Evolutionary conservation across 2,888 invertebrate genomes (phyloP), one percentile per base, ranked within the genome.

Genomic region (Ecdyonurus torrentis): DNA sequence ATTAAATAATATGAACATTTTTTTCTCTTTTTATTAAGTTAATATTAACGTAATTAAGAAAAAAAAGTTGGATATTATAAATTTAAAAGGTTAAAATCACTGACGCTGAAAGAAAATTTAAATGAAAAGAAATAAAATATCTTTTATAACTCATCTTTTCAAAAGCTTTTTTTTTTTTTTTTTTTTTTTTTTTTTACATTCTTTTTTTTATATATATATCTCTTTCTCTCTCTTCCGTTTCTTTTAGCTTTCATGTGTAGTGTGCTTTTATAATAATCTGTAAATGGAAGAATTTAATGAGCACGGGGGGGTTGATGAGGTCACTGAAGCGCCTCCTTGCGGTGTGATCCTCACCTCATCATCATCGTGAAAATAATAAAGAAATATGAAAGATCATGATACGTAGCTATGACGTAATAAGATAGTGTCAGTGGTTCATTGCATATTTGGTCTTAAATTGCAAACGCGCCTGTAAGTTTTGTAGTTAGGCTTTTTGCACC

Each of bases 261-360:
- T 37, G 15, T 37, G 37, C 37, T 37, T 37, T 37, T 37, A 37
- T 37, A 37, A 37, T 37, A 37, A 37, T 37, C 55, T 55, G 19
- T 55, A 55, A 55, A 55, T 55, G 55, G 55, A 55, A 55, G 22
- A 20, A 10, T 55, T 55, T 55, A 55, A 55, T 55, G 55, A 55
- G 55, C 55, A 15, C 37, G 7, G 37, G 37, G 7, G 37, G 37
- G 7, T 15, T 37, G 37, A 15, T 37, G 37, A 15, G 37, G 37
- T 37, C 37, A 37, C 15, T 37, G 37, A 37, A 37, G 37, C 37
- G 37, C 37, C 37, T 5, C n/a, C n/a, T n/a, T n/a, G n/a, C n/a
- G n/a, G n/a, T n/a, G n/a, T n/a, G n/a, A n/a, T 5, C 37, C 37
- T 37, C 37, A 37, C 37, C 15, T 15, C 37, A 10, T 15, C 37